Conservation (phyloP, 64 coral and sea anemone genomes). For the Acropora tenuis region DNA sequence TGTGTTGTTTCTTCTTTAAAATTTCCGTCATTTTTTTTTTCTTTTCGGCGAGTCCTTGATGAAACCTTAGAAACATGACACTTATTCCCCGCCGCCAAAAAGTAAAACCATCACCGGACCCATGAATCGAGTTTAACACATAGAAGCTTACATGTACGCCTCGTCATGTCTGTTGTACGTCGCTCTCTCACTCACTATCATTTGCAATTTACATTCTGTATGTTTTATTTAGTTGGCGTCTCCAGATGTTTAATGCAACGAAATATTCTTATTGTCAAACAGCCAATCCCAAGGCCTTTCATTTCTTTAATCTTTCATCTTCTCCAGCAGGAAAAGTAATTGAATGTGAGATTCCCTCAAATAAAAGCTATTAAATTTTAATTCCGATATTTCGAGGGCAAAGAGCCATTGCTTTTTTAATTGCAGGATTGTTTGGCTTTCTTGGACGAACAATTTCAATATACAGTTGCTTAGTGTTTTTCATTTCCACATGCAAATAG, state of each 20-base stretch:
- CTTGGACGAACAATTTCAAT: neutral
- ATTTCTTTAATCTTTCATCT: neutral
- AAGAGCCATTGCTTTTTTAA: neutral
- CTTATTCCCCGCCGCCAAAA: no score
- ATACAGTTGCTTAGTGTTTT: neutral
- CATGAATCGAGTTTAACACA: no score
- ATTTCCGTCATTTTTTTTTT: no score
- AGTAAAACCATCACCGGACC: no score
- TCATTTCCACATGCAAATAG: neutral
- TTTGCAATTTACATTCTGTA: neutral
- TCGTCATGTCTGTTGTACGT: neutral
- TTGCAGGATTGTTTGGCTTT: no score
- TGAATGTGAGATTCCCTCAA: neutral
- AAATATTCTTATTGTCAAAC: neutral
- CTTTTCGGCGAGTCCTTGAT: no score
- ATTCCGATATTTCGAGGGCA: neutral
- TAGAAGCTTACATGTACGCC: no score
- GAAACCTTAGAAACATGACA: no score
- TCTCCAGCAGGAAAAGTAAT: neutral
- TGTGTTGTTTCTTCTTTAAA: no score
- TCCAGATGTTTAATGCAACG: neutral
- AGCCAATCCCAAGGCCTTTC: neutral
- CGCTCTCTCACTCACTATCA: neutral
- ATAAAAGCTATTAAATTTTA: neutral
- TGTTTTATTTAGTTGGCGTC: neutral